Evolutionary conservation across 2,113 vertebrate genomes (phyloP).

Genomic region (Peucedramus taeniatus): DNA sequence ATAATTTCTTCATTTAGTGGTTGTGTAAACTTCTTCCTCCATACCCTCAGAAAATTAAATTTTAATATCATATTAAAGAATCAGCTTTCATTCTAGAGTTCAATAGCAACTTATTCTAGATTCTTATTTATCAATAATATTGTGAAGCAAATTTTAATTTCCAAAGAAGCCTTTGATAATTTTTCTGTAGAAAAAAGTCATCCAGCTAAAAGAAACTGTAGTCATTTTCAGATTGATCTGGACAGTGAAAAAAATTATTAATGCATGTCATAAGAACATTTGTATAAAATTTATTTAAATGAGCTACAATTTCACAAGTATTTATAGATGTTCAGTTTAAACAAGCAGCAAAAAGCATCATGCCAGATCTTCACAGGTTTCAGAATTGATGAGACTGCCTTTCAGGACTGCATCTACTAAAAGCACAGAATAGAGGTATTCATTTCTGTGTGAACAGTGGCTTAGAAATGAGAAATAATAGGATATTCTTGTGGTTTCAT

Average conservation of each 20-base stretch:
- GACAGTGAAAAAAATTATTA: not conserved
- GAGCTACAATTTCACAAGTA: not conserved
- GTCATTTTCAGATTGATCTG: not conserved
- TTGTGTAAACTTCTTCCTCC: not conserved
- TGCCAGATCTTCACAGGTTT: not conserved
- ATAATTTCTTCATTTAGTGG: not conserved
- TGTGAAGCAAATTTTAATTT: not conserved
- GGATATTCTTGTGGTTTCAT: not conserved
- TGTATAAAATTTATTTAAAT: not conserved
- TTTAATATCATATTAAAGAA: not conserved
- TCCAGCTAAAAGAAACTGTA: not conserved
- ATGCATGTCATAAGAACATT: not conserved
- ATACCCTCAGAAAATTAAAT: not conserved
- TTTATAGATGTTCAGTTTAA: not conserved
- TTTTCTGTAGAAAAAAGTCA: not conserved
- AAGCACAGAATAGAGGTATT: not conserved
- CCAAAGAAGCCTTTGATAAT: not conserved
- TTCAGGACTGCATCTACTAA: not conserved
- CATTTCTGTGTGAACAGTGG: not conserved
- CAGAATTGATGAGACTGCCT: not conserved
- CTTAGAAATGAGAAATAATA: constrained; percentile 22
- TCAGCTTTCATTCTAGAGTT: not conserved
- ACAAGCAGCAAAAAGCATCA: not conserved
- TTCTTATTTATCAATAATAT: constrained; percentile 1
- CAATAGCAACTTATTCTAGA: not conserved